Conservation (phyloP, 2,797 vertebrate species). For the Lacerta viridis region DNA sequence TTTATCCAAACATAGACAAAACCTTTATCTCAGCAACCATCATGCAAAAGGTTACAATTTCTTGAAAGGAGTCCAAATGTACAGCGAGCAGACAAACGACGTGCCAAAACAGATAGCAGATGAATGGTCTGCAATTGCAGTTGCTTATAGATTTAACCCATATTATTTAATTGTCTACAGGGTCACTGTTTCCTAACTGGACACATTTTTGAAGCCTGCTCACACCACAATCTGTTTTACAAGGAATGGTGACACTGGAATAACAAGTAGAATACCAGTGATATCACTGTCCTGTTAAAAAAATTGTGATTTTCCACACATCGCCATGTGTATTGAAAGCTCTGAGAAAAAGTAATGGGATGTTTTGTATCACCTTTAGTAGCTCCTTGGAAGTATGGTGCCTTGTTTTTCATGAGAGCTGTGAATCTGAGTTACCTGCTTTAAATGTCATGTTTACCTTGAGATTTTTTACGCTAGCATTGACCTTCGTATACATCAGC, state of each 20-base stretch:
- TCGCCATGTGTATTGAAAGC: conserved; percentile 19
- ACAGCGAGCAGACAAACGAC: too few relatives aligned
- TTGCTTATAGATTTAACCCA: neutral
- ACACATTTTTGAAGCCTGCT: neutral
- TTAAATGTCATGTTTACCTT: conserved; percentile 30
- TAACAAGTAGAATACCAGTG: conserved; percentile 17
- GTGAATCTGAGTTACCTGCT: neutral
- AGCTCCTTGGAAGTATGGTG: neutral
- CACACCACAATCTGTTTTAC: neutral
- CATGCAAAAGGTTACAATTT: too few relatives aligned
- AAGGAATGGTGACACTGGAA: conserved; percentile 1
- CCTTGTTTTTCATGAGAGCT: conserved; percentile 14
- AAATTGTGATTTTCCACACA: conserved; percentile 23
- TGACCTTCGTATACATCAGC: conserved; percentile 17
- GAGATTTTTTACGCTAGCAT: conserved; percentile 27
- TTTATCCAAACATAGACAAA: too few relatives aligned
- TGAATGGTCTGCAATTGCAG: neutral
- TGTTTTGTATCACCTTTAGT: conserved; percentile 23
- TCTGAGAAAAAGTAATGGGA: neutral
- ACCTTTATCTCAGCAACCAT: too few relatives aligned
- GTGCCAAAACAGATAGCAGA: neutral
- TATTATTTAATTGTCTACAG: conserved; percentile 25
- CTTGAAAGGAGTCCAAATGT: too few relatives aligned
- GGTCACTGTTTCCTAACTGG: conserved; percentile 36
- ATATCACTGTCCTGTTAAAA: neutral